Evolutionary conservation across 1,140 invertebrate species (phyloP).

Genomic region (Trichonephila inaurata): DNA sequence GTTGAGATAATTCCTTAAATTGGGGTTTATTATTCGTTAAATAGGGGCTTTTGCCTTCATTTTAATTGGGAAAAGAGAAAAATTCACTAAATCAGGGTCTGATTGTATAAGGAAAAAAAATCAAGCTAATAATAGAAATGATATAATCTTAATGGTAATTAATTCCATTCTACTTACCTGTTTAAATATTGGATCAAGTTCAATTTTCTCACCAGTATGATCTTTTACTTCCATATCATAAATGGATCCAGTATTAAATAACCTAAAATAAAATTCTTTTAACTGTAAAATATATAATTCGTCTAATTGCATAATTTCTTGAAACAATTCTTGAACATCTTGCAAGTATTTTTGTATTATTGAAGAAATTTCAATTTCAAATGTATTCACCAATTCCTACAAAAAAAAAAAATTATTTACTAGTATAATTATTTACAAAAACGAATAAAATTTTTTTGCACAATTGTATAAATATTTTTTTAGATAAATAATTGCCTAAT

Average conservation of each 20-base stretch:
- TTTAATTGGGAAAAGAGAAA: no score
- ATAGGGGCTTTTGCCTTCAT: no score
- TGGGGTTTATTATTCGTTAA: no score
- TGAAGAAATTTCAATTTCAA: constrained; percentile 29
- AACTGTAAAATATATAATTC: constrained; percentile 12
- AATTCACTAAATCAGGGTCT: no score
- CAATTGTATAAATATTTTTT: no score
- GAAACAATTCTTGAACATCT: neutral
- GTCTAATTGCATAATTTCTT: constrained; percentile 7
- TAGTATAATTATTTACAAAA: no score
- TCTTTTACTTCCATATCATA: neutral
- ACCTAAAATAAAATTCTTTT: constrained; percentile 16
- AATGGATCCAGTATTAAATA: constrained; percentile 25
- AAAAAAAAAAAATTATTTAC: neutral
- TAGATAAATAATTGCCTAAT: no score
- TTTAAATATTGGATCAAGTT: constrained; percentile 13
- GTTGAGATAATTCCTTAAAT: no score
- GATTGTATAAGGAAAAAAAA: no score
- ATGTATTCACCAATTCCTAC: constrained; percentile 6
- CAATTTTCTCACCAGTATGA: neutral
- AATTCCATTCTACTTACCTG: neutral
- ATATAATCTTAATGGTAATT: no score
- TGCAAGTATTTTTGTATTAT: constrained; percentile 35
- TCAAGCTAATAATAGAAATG: no score
- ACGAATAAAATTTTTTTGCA: no score